Conservation (phyloP, 2,888 invertebrate species). For the Brachyptera risi region DNA sequence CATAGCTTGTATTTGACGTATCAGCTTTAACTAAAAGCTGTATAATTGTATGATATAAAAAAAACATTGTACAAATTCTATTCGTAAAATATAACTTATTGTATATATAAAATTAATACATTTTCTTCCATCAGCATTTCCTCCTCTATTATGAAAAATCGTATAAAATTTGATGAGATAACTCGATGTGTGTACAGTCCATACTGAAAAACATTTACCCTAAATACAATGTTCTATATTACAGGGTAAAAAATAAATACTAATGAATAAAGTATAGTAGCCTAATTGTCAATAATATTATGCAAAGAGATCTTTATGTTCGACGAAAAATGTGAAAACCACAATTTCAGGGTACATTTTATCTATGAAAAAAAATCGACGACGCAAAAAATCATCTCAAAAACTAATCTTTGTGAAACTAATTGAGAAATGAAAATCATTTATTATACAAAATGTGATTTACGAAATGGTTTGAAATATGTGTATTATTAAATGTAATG, state of each 20-base stretch:
- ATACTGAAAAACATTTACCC: neutral
- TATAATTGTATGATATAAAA: constrained; percentile 22
- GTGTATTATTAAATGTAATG: too few relatives aligned
- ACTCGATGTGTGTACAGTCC: constrained; percentile 10
- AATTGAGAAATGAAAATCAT: too few relatives aligned
- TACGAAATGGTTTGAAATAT: too few relatives aligned
- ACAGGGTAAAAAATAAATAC: constrained; percentile 12
- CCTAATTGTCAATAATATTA: constrained; percentile 7
- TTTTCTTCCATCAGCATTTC: constrained; percentile 16
- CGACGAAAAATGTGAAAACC: too few relatives aligned
- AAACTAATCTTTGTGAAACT: too few relatives aligned
- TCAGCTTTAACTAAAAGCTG: constrained; percentile 14
- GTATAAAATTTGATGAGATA: neutral
- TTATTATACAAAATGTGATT: too few relatives aligned
- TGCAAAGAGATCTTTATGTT: too few relatives aligned
- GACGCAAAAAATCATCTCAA: too few relatives aligned
- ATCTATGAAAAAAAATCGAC: too few relatives aligned
- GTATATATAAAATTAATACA: constrained; percentile 13
- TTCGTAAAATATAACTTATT: constrained; percentile 17
- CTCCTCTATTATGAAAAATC: neutral
- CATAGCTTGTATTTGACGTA: constrained; percentile 16
- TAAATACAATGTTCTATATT: neutral
- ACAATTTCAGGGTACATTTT: too few relatives aligned
- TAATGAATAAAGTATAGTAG: neutral
- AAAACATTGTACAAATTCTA: constrained; percentile 25